Percentiles rank a stretch among this genome's conserved stretches.
phyloP scores from a whole-genome alignment of 2,888 invertebrate species.

The Myopa testacea region DNA sequence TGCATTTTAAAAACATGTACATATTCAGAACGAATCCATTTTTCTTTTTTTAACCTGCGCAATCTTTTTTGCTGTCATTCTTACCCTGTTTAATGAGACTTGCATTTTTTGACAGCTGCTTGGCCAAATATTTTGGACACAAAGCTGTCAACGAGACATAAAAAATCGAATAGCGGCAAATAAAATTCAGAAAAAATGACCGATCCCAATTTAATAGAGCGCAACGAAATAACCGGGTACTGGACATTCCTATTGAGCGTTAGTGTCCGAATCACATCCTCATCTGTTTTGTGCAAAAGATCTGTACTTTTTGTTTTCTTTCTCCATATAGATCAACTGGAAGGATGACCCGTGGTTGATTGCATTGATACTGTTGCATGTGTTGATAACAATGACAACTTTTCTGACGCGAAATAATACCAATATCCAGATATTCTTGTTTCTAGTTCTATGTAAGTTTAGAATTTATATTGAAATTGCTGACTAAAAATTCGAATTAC shows the following conservation, averaged over 20 bases:
- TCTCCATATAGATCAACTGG: conserved; percentile 81
- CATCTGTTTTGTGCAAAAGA: background rate
- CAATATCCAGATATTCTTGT: conserved; percentile 86
- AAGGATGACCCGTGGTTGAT: conserved; percentile 85
- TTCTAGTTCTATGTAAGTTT: conserved; percentile 83
- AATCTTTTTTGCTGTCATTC: too few species aligned
- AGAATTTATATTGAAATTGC: conserved; percentile 35
- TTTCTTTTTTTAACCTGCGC: too few species aligned
- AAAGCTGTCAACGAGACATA: too few species aligned
- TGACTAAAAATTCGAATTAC: conserved; percentile 12
- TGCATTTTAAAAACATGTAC: too few species aligned
- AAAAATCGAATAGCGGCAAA: background rate
- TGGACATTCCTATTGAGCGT: conserved; percentile 84
- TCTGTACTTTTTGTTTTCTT: conserved; percentile 8
- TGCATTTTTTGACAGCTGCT: too few species aligned
- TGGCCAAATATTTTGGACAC: too few species aligned
- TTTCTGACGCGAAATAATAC: conserved; percentile 86
- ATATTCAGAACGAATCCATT: too few species aligned
- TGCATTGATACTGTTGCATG: conserved; percentile 79
- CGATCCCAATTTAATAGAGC: conserved; percentile 76
- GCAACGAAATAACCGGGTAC: conserved; percentile 79
- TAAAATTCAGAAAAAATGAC: conserved; percentile 54
- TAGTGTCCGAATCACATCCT: conserved; percentile 65
- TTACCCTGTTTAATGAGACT: too few species aligned
- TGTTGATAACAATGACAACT: conserved; percentile 81